A percentile compares a stretch with the other conserved stretches of the same genome.
Evolutionary conservation across 2,797 vertebrate species (phyloP).

Genomic region (Centropyge bicolor): DNA sequence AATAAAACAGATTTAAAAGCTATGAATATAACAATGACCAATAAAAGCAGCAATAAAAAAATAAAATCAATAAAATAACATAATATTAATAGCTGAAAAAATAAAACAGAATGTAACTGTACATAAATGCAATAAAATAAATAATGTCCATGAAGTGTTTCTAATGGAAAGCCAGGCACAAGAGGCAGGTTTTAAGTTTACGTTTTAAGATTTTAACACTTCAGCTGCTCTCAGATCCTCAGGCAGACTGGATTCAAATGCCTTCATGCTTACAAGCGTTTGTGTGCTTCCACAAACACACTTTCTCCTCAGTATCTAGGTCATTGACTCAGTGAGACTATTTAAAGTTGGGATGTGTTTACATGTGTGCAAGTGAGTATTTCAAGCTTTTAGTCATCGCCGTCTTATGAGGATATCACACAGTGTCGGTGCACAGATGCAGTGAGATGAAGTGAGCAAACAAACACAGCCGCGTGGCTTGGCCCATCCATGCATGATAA

Average conservation of each 20-base stretch:
- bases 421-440: constrained; percentile 15
- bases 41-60: no score
- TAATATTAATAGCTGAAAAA: no score
- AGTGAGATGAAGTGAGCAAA: constrained; percentile 23
- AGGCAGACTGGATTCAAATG: constrained; percentile 1
- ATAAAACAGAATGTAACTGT: no score
- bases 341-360: constrained; percentile 58
- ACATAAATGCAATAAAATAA: no score
- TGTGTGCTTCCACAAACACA: constrained; percentile 41
- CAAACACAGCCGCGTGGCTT: constrained; percentile 4
- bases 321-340: constrained; percentile 56
- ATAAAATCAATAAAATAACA: no score
- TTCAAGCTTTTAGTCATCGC: constrained; percentile 43
- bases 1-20: no score
- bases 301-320: constrained; percentile 49
- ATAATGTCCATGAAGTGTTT: no score
- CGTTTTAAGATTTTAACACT: no score
- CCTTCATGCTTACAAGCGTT: constrained; percentile 29
- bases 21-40: no score
- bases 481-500: background rate
- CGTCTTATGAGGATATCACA: constrained; percentile 41
- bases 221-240: no score
- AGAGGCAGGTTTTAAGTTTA: no score
- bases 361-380: constrained; percentile 19
- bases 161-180: no score